These are phyloP conservation scores for Columbina picui DNA, from an alignment of 2,113 vertebrate species.

Conservation along the genomic window DNA sequence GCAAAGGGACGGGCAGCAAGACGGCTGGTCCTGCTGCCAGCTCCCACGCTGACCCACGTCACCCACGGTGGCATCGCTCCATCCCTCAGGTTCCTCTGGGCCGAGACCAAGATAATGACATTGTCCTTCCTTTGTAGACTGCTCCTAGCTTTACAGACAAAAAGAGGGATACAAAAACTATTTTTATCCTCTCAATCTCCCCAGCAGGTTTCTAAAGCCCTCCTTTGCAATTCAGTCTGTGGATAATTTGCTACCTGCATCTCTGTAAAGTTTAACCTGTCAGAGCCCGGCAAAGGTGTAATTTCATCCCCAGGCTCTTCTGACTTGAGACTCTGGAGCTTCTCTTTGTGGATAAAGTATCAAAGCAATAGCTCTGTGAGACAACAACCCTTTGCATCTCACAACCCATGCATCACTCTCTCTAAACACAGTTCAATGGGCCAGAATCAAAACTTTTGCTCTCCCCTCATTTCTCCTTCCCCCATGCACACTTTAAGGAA, in stretches of 20 bases:
- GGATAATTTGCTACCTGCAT: conserved; percentile 62
- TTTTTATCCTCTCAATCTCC: conserved; percentile 21
- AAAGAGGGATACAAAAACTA: background rate
- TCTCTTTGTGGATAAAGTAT: conserved; percentile 68
- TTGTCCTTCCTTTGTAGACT: background rate
- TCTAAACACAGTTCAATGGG: conserved; percentile 18
- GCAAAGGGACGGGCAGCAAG: background rate
- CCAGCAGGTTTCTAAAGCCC: conserved; percentile 44
- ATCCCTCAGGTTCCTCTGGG: background rate
- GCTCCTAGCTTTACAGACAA: background rate
- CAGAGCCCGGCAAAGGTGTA: conserved; percentile 69
- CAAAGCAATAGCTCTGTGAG: conserved; percentile 53
- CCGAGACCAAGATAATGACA: background rate
- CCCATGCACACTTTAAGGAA: background rate
- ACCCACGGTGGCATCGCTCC: background rate
- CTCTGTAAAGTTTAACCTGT: conserved; percentile 64
- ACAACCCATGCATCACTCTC: conserved; percentile 29
- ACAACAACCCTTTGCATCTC: conserved; percentile 38
- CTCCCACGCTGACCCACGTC: background rate
- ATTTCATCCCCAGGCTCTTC: conserved; percentile 75
- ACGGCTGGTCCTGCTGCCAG: background rate
- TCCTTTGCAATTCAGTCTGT: conserved; percentile 49
- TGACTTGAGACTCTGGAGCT: conserved; percentile 44
- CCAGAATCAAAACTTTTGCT: conserved; percentile 13
- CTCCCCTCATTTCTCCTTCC: background rate